Evolutionary conservation across 2,113 vertebrate genomes (phyloP), one percentile per base, ranked within the genome.

Genomic region (Pluvianellus socialis): DNA sequence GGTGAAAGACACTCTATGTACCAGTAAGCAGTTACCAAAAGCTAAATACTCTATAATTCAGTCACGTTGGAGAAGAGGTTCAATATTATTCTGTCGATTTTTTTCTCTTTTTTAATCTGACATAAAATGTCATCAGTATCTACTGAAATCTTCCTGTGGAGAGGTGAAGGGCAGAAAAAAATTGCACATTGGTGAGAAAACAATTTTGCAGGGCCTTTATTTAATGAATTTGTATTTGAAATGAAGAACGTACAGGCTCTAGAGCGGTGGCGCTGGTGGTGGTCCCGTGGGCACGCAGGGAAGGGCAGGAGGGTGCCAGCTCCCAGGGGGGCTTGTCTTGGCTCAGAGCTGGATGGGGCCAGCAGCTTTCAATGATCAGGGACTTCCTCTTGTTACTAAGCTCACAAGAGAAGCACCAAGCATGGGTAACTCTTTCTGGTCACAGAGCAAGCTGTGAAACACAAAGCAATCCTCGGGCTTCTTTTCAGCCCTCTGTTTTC

Each of bases 241-340:
- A 12, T 73, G 24, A 65, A 45, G 49, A 44, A 38, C 19, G 49
- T n/a, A 16, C 11, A 61, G 15, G 10, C 4, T 77, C 7, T 45
- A 27, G 38, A 32, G 24, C 3, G 7, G 42, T 86, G 63, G 71
- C 49, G 3, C 0, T 1, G 8, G 45, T 35, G 16, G 16, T 59
- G 24, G 24, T 80, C 32, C n/a, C 18, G 9, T 0, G 0, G 32
- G n/a, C 22, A 50, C 6, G 5, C 2, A 4, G 22, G 19, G 30
- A 77, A 80, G 23, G 33, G 33, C 26, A 90, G 63, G 40, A 65
- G 12, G 23, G 44, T 47, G 30, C 52, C 1, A 1, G 26, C 21
- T 92, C 22, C 52, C 17, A 45, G 9, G 1, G 8, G 13, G 4
- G 1, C 3, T 27, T 61, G 16, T 53, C 30, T 33, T n/a, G 42